These are phyloP conservation scores for Drosophila paulistorum DNA, from an alignment of 1,140 invertebrate species.

Conservation along the genomic window DNA sequence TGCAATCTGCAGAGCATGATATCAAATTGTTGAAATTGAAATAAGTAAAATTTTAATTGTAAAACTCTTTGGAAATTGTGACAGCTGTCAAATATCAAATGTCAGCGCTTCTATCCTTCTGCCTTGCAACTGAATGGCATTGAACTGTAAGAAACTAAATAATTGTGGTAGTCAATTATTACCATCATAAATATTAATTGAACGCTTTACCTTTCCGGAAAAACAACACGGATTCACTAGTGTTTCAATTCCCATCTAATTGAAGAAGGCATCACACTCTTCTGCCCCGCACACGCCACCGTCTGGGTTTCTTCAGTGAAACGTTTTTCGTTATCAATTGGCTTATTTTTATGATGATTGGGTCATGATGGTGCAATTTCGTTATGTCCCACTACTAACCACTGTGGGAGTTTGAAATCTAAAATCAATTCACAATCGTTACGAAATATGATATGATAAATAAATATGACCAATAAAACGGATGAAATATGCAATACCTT, in stretches of 20 bases:
- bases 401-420: too few relatives aligned
- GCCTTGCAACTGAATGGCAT: slow-evolving; percentile 19
- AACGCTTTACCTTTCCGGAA: slow-evolving; percentile 24
- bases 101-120: slow-evolving; percentile 39
- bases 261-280: not conserved
- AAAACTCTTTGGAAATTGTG: slow-evolving; percentile 59
- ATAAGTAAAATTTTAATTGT: slow-evolving; percentile 61
- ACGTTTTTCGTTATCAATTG: slow-evolving; percentile 24
- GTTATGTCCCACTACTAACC: slow-evolving; percentile 13
- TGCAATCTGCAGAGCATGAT: not conserved
- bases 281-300: not conserved
- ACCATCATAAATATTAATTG: slow-evolving; percentile 73
- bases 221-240: slow-evolving; percentile 1
- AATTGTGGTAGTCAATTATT: slow-evolving; percentile 58
- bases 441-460: too few relatives aligned
- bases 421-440: too few relatives aligned
- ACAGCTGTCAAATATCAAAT: slow-evolving; percentile 55
- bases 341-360: slow-evolving; percentile 27
- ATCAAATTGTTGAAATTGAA: slow-evolving; percentile 4
- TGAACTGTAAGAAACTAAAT: slow-evolving; percentile 38
- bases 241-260: slow-evolving; percentile 32
- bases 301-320: not conserved
- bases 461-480: too few relatives aligned
- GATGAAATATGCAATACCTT: too few relatives aligned
- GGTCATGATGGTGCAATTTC: slow-evolving; percentile 54